Percentiles rank a stretch among this genome's conserved stretches.
These are phyloP conservation scores for Antrozous pallidus DNA, from an alignment of 2,797 vertebrate genomes.

Conservation along the genomic window DNA sequence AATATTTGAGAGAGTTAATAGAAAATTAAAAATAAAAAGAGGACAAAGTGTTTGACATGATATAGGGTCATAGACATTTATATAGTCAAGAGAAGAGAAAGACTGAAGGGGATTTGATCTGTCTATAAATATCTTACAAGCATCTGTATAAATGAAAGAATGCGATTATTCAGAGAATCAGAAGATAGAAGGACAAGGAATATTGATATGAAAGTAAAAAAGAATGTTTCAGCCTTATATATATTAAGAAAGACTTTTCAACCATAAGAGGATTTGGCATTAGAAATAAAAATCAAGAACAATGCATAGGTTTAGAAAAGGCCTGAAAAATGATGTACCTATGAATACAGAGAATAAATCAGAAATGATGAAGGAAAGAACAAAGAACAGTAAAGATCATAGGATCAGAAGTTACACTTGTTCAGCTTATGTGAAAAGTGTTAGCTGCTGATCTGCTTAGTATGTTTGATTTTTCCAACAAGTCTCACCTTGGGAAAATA, in stretches of 20 bases:
- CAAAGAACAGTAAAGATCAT: background rate
- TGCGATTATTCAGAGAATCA: conserved; percentile 68
- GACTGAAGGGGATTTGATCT: conserved; percentile 62
- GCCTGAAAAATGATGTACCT: conserved; percentile 42
- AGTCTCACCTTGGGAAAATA: background rate
- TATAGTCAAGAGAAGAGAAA: conserved; percentile 65
- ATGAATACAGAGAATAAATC: conserved; percentile 52
- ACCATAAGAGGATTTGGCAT: conserved; percentile 44
- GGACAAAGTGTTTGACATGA: conserved; percentile 54
- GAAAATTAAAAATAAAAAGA: conserved; percentile 62
- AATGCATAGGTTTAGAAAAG: conserved; percentile 65
- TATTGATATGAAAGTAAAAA: conserved; percentile 70
- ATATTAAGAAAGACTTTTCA: conserved; percentile 62
- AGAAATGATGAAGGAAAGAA: background rate
- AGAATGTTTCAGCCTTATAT: conserved; percentile 62
- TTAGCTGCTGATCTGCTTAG: background rate
- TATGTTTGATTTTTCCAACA: background rate
- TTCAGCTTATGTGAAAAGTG: background rate
- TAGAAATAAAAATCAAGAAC: conserved; percentile 61
- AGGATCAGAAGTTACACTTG: background rate
- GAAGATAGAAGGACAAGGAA: conserved; percentile 56
- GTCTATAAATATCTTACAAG: conserved; percentile 75
- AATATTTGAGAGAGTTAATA: conserved; percentile 52
- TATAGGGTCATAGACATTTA: conserved; percentile 60
- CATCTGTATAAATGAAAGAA: conserved; percentile 64